phyloP scores from a whole-genome alignment of 2,797 vertebrate genomes.

The Artibeus lituratus region DNA sequence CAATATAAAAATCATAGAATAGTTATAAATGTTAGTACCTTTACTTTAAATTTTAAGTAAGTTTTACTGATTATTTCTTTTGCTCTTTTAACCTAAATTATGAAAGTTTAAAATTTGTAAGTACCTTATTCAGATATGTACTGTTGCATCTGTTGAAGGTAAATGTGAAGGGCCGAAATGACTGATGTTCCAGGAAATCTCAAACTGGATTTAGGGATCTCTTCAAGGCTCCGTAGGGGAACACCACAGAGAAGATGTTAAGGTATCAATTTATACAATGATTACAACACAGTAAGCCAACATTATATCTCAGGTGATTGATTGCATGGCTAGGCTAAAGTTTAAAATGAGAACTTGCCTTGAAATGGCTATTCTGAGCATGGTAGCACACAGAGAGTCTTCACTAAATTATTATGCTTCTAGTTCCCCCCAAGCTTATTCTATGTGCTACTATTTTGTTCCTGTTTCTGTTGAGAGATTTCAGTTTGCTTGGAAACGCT shows the following conservation, averaged over 20 bases:
- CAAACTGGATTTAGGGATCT: constrained; percentile 35
- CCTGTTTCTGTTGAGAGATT: neutral
- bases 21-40: constrained; percentile 24
- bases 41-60: constrained; percentile 38
- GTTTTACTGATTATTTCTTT: constrained; percentile 34
- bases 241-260: constrained; percentile 37
- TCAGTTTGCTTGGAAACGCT: constrained; percentile 30
- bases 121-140: constrained; percentile 47
- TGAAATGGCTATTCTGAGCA: neutral
- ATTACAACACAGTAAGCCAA: constrained; percentile 3
- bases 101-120: constrained; percentile 61
- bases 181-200: constrained; percentile 37
- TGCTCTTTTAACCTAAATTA: constrained; percentile 35
- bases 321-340: neutral
- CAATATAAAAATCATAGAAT: constrained; percentile 30
- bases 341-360: constrained; percentile 42
- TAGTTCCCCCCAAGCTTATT: neutral
- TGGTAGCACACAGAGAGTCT: neutral
- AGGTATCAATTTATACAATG: constrained; percentile 31
- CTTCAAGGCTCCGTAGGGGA: constrained; percentile 25
- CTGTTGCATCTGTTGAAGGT: constrained; percentile 40
- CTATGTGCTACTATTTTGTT: neutral
- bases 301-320: neutral
- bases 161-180: constrained; percentile 49
- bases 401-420: neutral